These are phyloP conservation scores for Luehdorfia chinensis DNA, from an alignment of 1,140 invertebrate genomes.

Conservation along the genomic window DNA sequence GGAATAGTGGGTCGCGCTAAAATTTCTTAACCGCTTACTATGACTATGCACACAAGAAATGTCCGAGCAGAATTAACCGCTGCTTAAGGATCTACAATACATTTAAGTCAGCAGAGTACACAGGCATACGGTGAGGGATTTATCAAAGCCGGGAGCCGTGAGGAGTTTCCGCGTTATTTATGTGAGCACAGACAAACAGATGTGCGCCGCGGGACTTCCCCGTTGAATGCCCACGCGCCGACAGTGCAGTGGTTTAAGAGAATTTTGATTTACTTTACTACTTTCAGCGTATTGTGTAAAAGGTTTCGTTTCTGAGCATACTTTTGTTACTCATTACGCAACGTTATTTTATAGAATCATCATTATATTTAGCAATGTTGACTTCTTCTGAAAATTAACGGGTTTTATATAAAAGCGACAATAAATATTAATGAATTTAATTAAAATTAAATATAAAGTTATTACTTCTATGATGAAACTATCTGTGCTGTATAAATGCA, in stretches of 20 bases:
- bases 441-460: too few species aligned
- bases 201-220: constrained; percentile 38
- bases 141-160: constrained; percentile 48
- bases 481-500: too few species aligned
- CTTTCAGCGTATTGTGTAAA: constrained; percentile 17
- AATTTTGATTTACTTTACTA: constrained; percentile 22
- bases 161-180: constrained; percentile 39
- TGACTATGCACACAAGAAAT: background rate
- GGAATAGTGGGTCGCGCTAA: too few species aligned
- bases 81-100: constrained; percentile 28
- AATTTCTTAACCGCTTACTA: too few species aligned
- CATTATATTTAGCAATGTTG: too few species aligned
- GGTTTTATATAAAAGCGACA: too few species aligned
- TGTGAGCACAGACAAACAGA: constrained; percentile 27
- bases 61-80: constrained; percentile 20
- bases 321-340: background rate
- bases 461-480: too few species aligned
- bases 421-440: too few species aligned
- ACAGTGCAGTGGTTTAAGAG: constrained; percentile 15
- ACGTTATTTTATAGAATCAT: too few species aligned
- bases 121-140: constrained; percentile 33
- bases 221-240: constrained; percentile 36
- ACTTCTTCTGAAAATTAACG: too few species aligned
- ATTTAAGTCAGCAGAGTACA: constrained; percentile 34
- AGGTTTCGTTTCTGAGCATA: constrained; percentile 1